phyloP scores from a whole-genome alignment of 2,797 vertebrate species.

The Coilia nasus region DNA sequence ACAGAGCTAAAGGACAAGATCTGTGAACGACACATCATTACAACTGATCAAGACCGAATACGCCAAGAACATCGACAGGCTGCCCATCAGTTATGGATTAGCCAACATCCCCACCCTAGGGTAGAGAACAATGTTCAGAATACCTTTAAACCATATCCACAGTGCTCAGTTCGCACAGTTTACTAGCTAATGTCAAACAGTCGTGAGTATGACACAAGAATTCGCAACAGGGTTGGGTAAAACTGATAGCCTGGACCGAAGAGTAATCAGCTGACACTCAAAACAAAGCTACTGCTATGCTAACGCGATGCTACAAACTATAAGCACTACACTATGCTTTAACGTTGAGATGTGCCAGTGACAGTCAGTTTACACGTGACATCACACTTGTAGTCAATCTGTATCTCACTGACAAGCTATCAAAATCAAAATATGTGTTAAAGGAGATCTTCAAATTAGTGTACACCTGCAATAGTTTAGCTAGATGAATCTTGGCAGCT shows the following conservation, averaged over 20 bases:
- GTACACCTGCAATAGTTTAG: neutral
- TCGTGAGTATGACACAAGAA: neutral
- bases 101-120: neutral
- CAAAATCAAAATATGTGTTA: neutral
- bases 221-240: neutral
- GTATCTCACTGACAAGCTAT: neutral
- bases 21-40: neutral
- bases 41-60: neutral
- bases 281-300: neutral
- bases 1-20: neutral
- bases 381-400: neutral
- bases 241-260: neutral
- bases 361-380: neutral
- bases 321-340: neutral
- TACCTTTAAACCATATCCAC: neutral
- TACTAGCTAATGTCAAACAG: neutral
- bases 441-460: neutral
- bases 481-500: neutral
- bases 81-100: neutral
- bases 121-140: neutral
- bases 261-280: constrained; percentile 4
- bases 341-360: neutral
- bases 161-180: neutral
- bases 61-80: neutral
- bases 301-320: neutral